Conservation (phyloP, 2,113 vertebrate species). For the Daphoenositta chrysoptera region DNA sequence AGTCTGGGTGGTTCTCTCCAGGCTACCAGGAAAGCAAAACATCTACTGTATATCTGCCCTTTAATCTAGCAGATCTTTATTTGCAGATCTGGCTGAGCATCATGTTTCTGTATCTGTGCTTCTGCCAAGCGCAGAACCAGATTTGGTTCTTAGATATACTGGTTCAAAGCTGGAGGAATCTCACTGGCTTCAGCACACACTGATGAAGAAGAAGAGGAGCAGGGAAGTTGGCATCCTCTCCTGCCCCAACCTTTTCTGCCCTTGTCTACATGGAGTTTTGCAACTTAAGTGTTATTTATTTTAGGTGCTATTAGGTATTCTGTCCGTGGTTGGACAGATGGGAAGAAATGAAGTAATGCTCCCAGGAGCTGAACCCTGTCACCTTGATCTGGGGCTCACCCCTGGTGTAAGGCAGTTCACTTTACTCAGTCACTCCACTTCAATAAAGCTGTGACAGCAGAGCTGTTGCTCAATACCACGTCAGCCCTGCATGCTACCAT, state of each 20-base stretch:
- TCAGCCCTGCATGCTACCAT: not conserved
- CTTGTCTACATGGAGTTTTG: not conserved
- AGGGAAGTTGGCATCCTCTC: not conserved
- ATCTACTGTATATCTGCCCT: constrained; percentile 60
- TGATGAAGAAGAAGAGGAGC: not conserved
- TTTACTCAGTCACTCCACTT: not conserved
- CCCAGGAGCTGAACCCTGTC: not conserved
- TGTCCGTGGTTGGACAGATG: not conserved
- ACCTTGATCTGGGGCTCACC: not conserved
- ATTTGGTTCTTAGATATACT: constrained; percentile 15
- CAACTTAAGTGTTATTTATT: not conserved
- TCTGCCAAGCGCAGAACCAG: constrained; percentile 46
- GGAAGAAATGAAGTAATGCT: not conserved
- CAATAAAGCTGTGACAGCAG: not conserved
- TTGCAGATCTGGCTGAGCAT: constrained; percentile 46
- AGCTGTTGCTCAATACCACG: not conserved
- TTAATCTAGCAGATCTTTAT: constrained; percentile 62
- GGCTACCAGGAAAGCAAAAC: constrained; percentile 59
- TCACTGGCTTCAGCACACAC: not conserved
- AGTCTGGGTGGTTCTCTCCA: constrained; percentile 62
- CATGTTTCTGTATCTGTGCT: constrained; percentile 27
- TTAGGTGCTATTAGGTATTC: not conserved
- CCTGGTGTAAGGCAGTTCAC: not conserved
- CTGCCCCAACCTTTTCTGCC: not conserved
- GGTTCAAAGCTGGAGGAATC: constrained; percentile 19